These are phyloP conservation scores for Vanessa tameamea DNA, from an alignment of 1,140 invertebrate species.

Conservation along the genomic window DNA sequence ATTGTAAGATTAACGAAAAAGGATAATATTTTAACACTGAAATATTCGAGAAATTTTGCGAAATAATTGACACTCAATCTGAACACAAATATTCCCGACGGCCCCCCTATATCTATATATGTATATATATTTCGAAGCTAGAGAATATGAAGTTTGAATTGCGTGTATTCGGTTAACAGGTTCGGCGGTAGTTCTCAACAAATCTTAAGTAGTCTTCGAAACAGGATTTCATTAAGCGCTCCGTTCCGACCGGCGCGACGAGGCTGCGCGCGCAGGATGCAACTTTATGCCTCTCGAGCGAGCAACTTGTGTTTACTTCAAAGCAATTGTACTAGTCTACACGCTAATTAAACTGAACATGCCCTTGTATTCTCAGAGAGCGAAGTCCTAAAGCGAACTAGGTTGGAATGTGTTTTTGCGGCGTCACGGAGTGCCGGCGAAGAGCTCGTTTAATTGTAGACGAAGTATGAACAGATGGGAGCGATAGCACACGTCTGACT, in stretches of 20 bases:
- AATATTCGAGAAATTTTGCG: neutral
- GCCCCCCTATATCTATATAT: neutral
- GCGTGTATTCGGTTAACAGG: constrained; percentile 6
- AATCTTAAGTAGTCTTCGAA: constrained; percentile 12
- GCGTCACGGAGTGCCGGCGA: neutral
- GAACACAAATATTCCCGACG: neutral
- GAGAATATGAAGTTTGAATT: constrained; percentile 14
- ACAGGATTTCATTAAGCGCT: constrained; percentile 6
- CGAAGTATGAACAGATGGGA: neutral
- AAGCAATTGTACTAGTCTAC: constrained; percentile 3
- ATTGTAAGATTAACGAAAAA: too few relatives aligned
- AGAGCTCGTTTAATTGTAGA: neutral
- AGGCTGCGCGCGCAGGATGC: neutral
- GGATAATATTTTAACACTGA: neutral
- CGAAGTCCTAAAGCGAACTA: neutral
- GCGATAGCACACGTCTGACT: neutral
- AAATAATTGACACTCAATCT: neutral
- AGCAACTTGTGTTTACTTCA: constrained; percentile 4
- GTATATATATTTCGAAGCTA: neutral
- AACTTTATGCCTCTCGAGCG: constrained; percentile 9
- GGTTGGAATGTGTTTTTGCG: neutral
- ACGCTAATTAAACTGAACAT: constrained; percentile 10
- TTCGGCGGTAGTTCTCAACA: constrained; percentile 7
- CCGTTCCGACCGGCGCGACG: neutral
- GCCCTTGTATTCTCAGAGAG: neutral